A percentile compares a stretch with the other conserved stretches of the same genome.
phyloP scores from a whole-genome alignment of 2,113 vertebrate species.

The Myanophis thanlyinensis region DNA sequence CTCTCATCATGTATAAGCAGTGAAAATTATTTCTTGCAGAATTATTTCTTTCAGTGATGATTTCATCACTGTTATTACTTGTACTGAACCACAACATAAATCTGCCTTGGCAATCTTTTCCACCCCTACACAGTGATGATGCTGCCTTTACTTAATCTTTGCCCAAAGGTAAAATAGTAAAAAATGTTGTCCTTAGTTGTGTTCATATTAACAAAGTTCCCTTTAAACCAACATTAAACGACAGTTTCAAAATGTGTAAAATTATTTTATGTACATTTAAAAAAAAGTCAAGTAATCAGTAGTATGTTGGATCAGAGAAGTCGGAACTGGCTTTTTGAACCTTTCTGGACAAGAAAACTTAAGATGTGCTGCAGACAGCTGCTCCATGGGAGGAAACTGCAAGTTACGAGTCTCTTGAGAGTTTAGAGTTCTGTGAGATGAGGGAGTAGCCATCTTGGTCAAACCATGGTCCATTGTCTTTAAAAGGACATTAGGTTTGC shows the following conservation, averaged over 20 bases:
- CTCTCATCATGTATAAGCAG: background rate
- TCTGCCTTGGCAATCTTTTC: background rate
- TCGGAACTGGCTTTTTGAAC: background rate
- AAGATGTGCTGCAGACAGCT: background rate
- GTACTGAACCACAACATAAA: background rate
- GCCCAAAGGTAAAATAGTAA: background rate
- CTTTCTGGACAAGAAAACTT: background rate
- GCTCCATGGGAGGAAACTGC: background rate
- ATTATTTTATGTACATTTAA: background rate
- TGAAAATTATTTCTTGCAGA: background rate
- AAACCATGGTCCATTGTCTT: background rate
- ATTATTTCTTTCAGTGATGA: too few relatives aligned
- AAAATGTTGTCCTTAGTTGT: background rate
- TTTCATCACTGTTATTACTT: too few relatives aligned
- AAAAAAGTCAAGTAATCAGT: background rate
- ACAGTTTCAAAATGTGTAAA: background rate
- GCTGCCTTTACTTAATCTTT: background rate
- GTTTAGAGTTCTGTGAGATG: background rate
- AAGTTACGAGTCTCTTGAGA: background rate
- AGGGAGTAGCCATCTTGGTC: background rate
- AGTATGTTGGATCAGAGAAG: background rate
- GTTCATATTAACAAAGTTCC: background rate
- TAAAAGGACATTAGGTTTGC: background rate
- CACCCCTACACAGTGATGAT: background rate
- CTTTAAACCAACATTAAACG: background rate